phyloP scores from a whole-genome alignment of 2,797 vertebrate species.

The Momotus momota region DNA sequence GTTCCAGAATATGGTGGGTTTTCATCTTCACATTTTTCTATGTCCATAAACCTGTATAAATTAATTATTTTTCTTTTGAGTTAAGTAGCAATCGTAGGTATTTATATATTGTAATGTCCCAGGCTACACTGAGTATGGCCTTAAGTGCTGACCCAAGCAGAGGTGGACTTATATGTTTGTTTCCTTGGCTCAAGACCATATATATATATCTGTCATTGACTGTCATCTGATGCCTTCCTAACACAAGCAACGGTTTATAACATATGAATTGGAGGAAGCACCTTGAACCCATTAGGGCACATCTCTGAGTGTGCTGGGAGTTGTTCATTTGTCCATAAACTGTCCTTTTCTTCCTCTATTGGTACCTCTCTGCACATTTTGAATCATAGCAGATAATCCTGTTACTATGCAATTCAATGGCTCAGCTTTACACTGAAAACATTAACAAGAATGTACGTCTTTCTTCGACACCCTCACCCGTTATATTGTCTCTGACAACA shows the following conservation, averaged over 20 bases:
- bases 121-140: neutral
- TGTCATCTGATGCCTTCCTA: neutral
- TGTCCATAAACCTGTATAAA: neutral
- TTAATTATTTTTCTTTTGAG: constrained; percentile 5
- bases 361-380: constrained; percentile 75
- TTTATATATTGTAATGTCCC: neutral
- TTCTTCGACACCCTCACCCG: neutral
- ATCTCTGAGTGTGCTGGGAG: constrained; percentile 78
- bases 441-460: neutral
- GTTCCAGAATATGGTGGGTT: constrained; percentile 98
- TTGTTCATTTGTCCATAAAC: constrained; percentile 4
- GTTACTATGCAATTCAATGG: neutral
- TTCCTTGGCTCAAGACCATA: neutral
- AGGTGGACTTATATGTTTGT: neutral
- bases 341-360: constrained; percentile 16
- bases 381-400: constrained; percentile 41
- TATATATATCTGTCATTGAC: neutral
- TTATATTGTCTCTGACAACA: neutral
- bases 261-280: neutral
- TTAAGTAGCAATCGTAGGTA: neutral
- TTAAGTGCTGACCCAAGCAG: neutral
- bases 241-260: constrained; percentile 1
- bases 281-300: constrained; percentile 29
- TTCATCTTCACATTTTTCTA: constrained; percentile 43
- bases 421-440: neutral